Evolutionary conservation across 2,888 invertebrate genomes (phyloP).

Genomic region (Stenichneumon culpator): DNA sequence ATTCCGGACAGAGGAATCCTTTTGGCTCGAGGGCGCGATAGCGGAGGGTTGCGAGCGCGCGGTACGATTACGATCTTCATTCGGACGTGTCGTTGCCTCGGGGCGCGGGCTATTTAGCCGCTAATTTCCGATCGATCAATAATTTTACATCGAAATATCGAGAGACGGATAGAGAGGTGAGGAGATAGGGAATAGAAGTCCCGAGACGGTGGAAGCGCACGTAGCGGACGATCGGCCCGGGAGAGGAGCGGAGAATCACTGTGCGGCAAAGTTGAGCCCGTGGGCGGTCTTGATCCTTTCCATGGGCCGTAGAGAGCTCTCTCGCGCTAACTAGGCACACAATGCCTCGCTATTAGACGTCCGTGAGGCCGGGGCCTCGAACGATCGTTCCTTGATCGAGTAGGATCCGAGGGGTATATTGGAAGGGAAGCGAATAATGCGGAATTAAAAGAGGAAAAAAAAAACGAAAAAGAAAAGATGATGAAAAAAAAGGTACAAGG

Average conservation of each 20-base stretch:
- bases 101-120: constrained; percentile 81
- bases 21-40: constrained; percentile 58
- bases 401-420: constrained; percentile 9
- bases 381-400: constrained; percentile 55
- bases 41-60: constrained; percentile 67
- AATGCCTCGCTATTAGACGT: constrained; percentile 79
- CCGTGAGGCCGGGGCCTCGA: constrained; percentile 42
- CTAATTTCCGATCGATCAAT: constrained; percentile 84
- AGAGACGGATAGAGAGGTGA: neutral
- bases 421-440: constrained; percentile 46
- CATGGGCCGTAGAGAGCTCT: constrained; percentile 48
- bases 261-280: constrained; percentile 71
- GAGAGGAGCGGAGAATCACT: constrained; percentile 66
- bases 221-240: constrained; percentile 43
- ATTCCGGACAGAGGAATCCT: constrained; percentile 47
- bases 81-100: constrained; percentile 82
- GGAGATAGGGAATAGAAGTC: constrained; percentile 25
- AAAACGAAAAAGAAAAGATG: constrained; percentile 12
- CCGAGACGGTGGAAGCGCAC: constrained; percentile 12
- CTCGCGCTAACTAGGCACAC: constrained; percentile 82
- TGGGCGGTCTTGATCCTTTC: constrained; percentile 75
- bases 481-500: constrained; percentile 28
- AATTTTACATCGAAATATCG: constrained; percentile 74
- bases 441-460: constrained; percentile 51
- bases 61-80: constrained; percentile 81